Evolutionary conservation across 2,797 vertebrate species (phyloP), one percentile per base, ranked within the genome.

Genomic region (Kryptolebias ocellatus): DNA sequence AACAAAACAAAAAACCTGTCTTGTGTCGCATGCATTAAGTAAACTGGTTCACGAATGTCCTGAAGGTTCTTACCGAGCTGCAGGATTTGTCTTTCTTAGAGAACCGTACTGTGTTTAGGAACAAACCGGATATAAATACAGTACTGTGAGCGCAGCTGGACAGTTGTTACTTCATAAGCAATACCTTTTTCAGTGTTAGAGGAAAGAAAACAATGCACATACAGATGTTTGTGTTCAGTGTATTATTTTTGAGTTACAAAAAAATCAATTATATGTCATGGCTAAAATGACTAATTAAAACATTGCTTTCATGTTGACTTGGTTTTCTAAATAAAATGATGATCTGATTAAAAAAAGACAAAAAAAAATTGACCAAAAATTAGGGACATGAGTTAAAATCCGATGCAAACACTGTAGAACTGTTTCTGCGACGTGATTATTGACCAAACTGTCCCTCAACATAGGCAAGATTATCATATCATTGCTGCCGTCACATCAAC

Each of bases 181-280:
- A 11, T 12, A 39, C 31, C 1, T 34, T 6, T 34, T 34, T 34
- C 31, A 7, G 31, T 5, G 45, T 52, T 44, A 31, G 2, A 5
- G 39, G 16, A 3, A 55, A 70, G 51, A 42, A 29, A 7, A 29
- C 8, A 2, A 9, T 8, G 50, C 50, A 65, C 62, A 55, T 11
- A 8, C 12, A 46, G 10, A 14, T 34, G 60, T 71, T 83, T 57
- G 28, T 79, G 71, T 72, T 79, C 10, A 37, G 18, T 53, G 37
- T 81, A 45, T 85, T 76, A 53, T 70, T 80, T 65, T 54, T 74
- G 59, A 86, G 84, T 78, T 78, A 81, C 61, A 84, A 80, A 81
- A 75, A 46, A 67, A 15, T 67, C 10, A 71, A 60, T 66, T 52
- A 65, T 55, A 74, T 28, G 15, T 49, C 2, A 49, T 66, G 54